Percentiles rank a stretch among this genome's conserved stretches.
phyloP scores from a whole-genome alignment of 2,113 vertebrate genomes.

The Cinclus cinclus region DNA sequence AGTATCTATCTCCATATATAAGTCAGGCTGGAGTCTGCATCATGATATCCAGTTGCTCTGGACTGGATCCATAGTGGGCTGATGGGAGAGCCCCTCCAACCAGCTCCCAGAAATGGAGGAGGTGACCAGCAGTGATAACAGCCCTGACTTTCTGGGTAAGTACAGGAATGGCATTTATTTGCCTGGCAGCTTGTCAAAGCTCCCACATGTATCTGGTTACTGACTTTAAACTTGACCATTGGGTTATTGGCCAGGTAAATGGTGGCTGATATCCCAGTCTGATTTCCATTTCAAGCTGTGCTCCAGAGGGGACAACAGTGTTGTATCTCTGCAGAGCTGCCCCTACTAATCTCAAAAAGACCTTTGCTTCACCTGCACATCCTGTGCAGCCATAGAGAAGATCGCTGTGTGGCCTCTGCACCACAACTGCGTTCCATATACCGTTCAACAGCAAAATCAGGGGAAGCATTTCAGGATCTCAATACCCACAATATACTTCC shows the following conservation, averaged over 20 bases:
- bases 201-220: neutral
- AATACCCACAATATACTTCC: neutral
- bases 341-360: neutral
- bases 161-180: neutral
- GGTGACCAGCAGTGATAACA: neutral
- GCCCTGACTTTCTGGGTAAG: neutral
- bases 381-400: neutral
- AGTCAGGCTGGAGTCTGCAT: neutral
- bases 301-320: accelerated
- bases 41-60: neutral
- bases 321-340: neutral
- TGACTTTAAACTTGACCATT: neutral
- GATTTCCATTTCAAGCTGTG: neutral
- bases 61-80: neutral
- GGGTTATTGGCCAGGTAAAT: neutral
- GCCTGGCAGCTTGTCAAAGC: neutral
- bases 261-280: neutral
- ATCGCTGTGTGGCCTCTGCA: neutral
- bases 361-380: accelerated
- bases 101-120: neutral
- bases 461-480: neutral
- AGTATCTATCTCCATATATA: neutral
- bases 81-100: neutral
- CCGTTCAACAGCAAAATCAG: neutral
- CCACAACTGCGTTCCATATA: neutral